Evolutionary conservation across 2,113 vertebrate genomes (phyloP).

Genomic region (Ancistrus triradiatus): DNA sequence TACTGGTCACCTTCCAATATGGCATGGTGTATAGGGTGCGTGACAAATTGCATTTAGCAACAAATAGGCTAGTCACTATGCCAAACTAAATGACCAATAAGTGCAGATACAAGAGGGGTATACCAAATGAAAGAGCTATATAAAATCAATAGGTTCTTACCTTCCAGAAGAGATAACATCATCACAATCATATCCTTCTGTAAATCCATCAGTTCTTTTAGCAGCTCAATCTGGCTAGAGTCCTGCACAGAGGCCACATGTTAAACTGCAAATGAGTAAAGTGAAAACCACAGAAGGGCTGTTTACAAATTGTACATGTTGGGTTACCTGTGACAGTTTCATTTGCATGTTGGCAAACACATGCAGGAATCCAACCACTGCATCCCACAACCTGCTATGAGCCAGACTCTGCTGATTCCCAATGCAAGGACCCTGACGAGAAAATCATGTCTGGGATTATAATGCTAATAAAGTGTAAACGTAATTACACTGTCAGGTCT

Average conservation of each 20-base stretch:
- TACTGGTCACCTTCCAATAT: too few relatives aligned
- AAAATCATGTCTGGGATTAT: neutral
- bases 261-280: neutral
- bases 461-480: too few relatives aligned
- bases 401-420: slow-evolving; percentile 98
- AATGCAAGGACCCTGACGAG: slow-evolving; percentile 84
- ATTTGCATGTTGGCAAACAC: slow-evolving; percentile 99
- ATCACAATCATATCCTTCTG: slow-evolving; percentile 98
- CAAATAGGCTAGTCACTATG: too few relatives aligned
- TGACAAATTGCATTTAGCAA: too few relatives aligned
- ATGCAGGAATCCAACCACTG: slow-evolving; percentile 94
- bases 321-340: slow-evolving; percentile 95
- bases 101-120: too few relatives aligned
- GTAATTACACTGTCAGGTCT: too few relatives aligned
- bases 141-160: too few relatives aligned
- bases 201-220: slow-evolving; percentile 94
- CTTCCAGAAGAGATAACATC: slow-evolving; percentile 95
- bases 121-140: too few relatives aligned
- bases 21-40: too few relatives aligned
- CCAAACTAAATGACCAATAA: too few relatives aligned
- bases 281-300: neutral
- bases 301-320: neutral
- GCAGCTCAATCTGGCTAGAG: slow-evolving; percentile 91
- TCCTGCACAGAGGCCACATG: slow-evolving; percentile 66
- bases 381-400: slow-evolving; percentile 96